Evolutionary conservation across 2,888 invertebrate genomes (phyloP).

Genomic region (Amphipoea oculea): DNA sequence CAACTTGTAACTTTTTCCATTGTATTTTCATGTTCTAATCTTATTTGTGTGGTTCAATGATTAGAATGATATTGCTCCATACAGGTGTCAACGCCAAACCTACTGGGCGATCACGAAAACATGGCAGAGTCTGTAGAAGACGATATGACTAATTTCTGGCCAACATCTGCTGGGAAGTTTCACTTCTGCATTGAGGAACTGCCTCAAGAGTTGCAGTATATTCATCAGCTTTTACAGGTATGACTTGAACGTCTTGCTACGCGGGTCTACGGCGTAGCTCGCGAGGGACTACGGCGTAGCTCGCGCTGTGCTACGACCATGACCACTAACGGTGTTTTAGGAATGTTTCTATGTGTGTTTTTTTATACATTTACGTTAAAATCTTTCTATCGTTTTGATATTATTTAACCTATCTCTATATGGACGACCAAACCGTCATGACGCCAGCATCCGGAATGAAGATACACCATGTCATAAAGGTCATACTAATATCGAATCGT

Average conservation of each 20-base stretch:
- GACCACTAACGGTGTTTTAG: not conserved
- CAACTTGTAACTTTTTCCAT: not conserved
- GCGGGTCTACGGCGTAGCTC: constrained; percentile 11
- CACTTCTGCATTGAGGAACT: constrained; percentile 97
- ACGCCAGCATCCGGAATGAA: not conserved
- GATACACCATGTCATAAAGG: not conserved
- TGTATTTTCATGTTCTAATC: not conserved
- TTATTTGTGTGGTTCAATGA: not conserved
- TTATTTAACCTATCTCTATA: not conserved
- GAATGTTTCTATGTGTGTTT: not conserved
- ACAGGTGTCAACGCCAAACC: constrained; percentile 94
- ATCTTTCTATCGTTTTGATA: not conserved
- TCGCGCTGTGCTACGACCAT: not conserved
- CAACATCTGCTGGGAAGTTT: constrained; percentile 97
- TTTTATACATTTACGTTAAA: not conserved
- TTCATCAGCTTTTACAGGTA: constrained; percentile 96
- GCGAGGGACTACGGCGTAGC: not conserved
- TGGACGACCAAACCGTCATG: no score
- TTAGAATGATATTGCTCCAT: not conserved
- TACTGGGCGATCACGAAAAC: constrained; percentile 94
- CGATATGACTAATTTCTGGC: constrained; percentile 96
- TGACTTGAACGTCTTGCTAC: not conserved
- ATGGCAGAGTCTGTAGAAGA: constrained; percentile 93
- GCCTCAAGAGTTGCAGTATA: constrained; percentile 97
- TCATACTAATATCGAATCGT: not conserved